These are phyloP conservation scores for Ceratotherium simum DNA, from an alignment of 2,113 vertebrate genomes.

Conservation along the genomic window DNA sequence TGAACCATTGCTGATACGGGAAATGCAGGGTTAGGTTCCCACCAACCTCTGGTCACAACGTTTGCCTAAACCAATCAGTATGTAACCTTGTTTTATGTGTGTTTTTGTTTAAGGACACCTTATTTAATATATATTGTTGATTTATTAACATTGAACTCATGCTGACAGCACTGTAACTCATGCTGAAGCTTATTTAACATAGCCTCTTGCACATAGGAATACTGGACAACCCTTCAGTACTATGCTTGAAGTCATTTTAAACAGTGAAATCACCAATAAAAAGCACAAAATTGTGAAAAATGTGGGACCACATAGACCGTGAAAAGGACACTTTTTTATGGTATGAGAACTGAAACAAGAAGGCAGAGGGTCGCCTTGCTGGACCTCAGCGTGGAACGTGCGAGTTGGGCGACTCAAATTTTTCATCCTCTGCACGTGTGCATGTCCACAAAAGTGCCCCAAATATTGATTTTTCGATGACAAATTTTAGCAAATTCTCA, in stretches of 20 bases:
- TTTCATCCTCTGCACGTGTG: background rate
- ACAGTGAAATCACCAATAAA: background rate
- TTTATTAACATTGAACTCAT: background rate
- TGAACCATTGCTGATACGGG: background rate
- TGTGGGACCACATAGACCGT: background rate
- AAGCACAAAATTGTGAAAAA: background rate
- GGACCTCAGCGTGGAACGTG: background rate
- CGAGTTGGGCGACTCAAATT: accelerated
- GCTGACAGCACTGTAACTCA: background rate
- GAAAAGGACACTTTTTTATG: background rate
- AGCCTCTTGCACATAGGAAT: background rate
- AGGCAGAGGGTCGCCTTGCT: background rate
- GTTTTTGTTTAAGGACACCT: background rate
- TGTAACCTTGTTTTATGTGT: background rate
- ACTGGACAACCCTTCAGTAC: background rate
- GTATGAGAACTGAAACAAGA: background rate
- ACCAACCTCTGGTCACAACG: background rate
- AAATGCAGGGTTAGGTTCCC: background rate
- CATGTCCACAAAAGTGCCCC: background rate
- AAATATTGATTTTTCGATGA: background rate
- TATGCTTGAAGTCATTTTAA: background rate
- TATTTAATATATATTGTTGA: background rate
- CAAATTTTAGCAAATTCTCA: background rate
- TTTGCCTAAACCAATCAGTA: background rate
- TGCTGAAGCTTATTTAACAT: background rate